A percentile compares a stretch with the other conserved stretches of the same genome.
These are phyloP conservation scores for Thecocarcelia acutangulata DNA, from an alignment of 2,888 invertebrate genomes.

Conservation along the genomic window DNA sequence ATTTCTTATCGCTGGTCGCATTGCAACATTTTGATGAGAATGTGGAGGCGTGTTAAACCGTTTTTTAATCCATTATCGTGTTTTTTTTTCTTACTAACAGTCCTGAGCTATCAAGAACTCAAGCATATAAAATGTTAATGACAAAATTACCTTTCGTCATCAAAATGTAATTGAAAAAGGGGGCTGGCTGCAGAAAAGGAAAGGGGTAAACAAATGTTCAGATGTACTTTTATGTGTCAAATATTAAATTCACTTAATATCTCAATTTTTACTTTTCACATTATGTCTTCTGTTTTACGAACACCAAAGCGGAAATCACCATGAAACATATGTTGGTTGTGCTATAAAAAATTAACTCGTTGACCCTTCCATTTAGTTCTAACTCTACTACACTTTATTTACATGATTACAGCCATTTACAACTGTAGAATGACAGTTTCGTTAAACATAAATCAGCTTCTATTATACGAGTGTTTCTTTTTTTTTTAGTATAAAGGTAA, in stretches of 20 bases:
- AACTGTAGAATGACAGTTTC: constrained; percentile 66
- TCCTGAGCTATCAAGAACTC: constrained; percentile 61
- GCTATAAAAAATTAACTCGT: constrained; percentile 53
- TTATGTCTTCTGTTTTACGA: background rate
- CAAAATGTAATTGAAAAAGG: constrained; percentile 1
- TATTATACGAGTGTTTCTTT: constrained; percentile 24
- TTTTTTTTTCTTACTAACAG: constrained; percentile 40
- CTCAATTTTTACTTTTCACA: constrained; percentile 10
- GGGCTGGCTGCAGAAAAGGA: constrained; percentile 11
- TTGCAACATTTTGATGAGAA: constrained; percentile 23
- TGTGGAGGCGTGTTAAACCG: constrained; percentile 63
- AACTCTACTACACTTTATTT: background rate
- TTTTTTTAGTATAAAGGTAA: background rate
- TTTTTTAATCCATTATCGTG: constrained; percentile 37
- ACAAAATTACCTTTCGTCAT: constrained; percentile 62
- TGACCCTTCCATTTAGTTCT: constrained; percentile 49
- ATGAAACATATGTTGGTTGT: constrained; percentile 45
- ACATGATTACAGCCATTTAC: constrained; percentile 41
- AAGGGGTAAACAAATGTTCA: constrained; percentile 22
- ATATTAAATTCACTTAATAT: constrained; percentile 53
- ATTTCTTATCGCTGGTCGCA: constrained; percentile 49
- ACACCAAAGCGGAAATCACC: constrained; percentile 52
- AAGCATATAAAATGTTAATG: constrained; percentile 67
- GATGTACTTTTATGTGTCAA: background rate
- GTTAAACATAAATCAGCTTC: constrained; percentile 60